Evolutionary conservation across 2,797 vertebrate genomes (phyloP).

Genomic region (Falco columbarius): DNA sequence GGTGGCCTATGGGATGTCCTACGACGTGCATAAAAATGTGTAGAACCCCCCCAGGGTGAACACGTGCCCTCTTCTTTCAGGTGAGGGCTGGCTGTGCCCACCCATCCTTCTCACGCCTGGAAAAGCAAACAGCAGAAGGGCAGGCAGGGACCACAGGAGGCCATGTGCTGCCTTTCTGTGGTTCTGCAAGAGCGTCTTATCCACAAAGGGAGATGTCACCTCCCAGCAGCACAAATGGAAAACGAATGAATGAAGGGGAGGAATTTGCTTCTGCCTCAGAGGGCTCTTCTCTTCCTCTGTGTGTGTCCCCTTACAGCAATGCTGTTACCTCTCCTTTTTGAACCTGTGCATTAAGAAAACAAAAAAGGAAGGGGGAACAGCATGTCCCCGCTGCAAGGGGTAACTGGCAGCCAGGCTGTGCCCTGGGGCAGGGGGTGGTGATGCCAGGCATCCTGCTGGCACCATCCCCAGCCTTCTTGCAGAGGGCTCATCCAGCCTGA

Average conservation of each 20-base stretch:
- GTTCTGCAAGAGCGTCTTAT: fast-evolving
- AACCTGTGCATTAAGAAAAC: neutral
- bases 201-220: neutral
- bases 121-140: neutral
- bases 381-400: fast-evolving
- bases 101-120: neutral
- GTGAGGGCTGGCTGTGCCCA: neutral
- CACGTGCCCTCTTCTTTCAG: fast-evolving
- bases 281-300: neutral
- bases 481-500: neutral
- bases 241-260: neutral
- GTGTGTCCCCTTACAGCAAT: neutral
- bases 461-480: neutral
- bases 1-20: neutral
- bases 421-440: neutral
- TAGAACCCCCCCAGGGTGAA: neutral
- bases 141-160: neutral
- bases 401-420: neutral
- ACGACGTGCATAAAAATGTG: fast-evolving
- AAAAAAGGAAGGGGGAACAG: neutral
- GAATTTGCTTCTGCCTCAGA: neutral
- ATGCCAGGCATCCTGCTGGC: neutral
- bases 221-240: neutral
- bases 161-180: neutral
- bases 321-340: neutral